A percentile compares a stretch with the other conserved stretches of the same genome.
These are phyloP conservation scores for Phyllotreta striolata DNA, from an alignment of 2,888 invertebrate species.

Conservation along the genomic window DNA sequence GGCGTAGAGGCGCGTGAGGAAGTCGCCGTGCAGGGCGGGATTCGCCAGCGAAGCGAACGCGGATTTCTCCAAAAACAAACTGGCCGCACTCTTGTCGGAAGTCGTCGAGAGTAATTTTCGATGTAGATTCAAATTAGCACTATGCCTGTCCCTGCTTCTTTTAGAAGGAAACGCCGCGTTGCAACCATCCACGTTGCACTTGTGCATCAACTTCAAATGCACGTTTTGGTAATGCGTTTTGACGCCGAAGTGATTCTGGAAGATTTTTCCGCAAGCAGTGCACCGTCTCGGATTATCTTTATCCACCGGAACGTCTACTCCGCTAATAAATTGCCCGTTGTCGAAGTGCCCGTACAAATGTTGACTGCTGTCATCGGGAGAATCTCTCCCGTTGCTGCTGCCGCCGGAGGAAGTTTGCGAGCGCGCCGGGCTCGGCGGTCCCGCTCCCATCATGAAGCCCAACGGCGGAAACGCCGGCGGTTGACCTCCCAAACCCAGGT, in stretches of 20 bases:
- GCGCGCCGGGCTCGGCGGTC: constrained; percentile 68
- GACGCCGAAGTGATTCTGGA: constrained; percentile 91
- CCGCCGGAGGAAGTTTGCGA: constrained; percentile 71
- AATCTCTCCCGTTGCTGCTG: constrained; percentile 64
- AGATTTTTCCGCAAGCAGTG: constrained; percentile 90
- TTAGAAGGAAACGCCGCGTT: constrained; percentile 95
- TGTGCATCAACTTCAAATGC: constrained; percentile 94
- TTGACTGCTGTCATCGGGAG: constrained; percentile 67
- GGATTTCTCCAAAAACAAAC: constrained; percentile 62
- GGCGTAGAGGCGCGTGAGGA: constrained; percentile 80
- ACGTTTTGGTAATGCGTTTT: constrained; percentile 96
- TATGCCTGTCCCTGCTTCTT: constrained; percentile 90
- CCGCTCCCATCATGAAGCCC: constrained; percentile 64
- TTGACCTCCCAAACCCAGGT: constrained; percentile 58
- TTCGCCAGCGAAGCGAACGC: constrained; percentile 68
- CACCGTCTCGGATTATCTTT: constrained; percentile 91
- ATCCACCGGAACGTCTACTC: constrained; percentile 87
- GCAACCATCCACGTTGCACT: constrained; percentile 94
- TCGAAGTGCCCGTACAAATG: constrained; percentile 77
- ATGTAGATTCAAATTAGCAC: constrained; percentile 89
- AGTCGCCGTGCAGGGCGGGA: constrained; percentile 78
- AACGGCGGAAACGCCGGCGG: constrained; percentile 60
- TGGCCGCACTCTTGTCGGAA: constrained; percentile 62
- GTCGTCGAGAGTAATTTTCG: constrained; percentile 84
- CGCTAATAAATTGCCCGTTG: constrained; percentile 75